A percentile compares a stretch with the other conserved stretches of the same genome.
Conservation (phyloP, 1,140 invertebrate genomes). For the Scaptomyza graminum region DNA sequence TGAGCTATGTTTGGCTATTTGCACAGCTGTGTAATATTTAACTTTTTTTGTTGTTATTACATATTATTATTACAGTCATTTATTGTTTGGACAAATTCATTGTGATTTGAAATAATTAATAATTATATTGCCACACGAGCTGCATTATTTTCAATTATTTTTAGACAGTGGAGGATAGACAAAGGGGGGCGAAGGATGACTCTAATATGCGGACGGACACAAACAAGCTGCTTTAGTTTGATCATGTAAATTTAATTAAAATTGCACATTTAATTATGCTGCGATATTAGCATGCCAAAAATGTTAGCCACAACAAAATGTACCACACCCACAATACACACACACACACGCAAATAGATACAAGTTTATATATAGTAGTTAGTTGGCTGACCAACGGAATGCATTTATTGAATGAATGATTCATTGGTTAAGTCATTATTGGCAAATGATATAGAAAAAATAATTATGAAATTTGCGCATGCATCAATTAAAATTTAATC, state of each 20-base stretch:
- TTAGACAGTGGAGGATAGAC: background rate
- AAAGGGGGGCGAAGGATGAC: no score
- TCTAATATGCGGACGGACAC: background rate
- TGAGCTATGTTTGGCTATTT: conserved; percentile 8
- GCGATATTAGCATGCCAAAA: conserved; percentile 33
- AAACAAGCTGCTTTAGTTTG: conserved; percentile 1
- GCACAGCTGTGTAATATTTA: background rate
- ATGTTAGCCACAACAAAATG: conserved; percentile 9
- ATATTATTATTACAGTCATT: conserved; percentile 22
- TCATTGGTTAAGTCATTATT: background rate
- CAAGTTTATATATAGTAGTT: conserved; percentile 16
- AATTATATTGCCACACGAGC: conserved; percentile 52
- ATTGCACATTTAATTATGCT: conserved; percentile 70
- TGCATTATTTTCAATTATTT: conserved; percentile 75
- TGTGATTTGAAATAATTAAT: conserved; percentile 70
- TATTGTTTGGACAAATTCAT: conserved; percentile 50
- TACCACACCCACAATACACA: background rate
- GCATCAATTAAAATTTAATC: conserved; percentile 62
- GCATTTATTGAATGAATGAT: conserved; percentile 5
- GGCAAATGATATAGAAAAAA: conserved; percentile 12
- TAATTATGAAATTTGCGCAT: conserved; percentile 46
- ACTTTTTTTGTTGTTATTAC: background rate
- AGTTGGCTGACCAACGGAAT: conserved; percentile 8
- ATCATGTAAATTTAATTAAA: conserved; percentile 77
- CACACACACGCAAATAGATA: background rate